phyloP scores from a whole-genome alignment of 1,140 invertebrate genomes.

The Trachymyrmex cornetzi region DNA sequence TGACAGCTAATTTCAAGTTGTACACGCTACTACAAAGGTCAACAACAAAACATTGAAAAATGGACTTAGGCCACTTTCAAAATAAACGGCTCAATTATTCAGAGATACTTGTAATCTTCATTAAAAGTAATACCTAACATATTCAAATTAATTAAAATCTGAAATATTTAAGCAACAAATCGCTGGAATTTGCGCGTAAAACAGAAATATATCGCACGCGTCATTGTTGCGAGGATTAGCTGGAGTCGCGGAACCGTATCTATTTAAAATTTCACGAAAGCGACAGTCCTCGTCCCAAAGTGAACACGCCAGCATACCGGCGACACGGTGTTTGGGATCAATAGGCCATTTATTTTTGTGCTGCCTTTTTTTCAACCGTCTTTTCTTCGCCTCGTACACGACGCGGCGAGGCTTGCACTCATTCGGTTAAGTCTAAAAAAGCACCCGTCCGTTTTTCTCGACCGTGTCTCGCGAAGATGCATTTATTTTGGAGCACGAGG shows the following conservation, averaged over 20 bases:
- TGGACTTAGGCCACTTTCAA: no score
- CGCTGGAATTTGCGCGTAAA: not conserved
- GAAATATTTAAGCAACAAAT: not conserved
- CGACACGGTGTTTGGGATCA: constrained; percentile 63
- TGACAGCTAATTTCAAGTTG: no score
- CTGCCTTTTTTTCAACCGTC: constrained; percentile 54
- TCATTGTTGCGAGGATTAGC: not conserved
- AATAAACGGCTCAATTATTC: no score
- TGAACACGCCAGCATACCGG: constrained; percentile 60
- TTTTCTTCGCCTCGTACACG: constrained; percentile 50
- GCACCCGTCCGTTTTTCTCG: constrained; percentile 57
- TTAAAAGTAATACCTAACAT: no score
- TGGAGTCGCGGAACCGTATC: constrained; percentile 45
- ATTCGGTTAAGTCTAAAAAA: constrained; percentile 58
- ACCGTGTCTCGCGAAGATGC: constrained; percentile 38
- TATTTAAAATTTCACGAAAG: constrained; percentile 66
- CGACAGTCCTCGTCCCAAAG: constrained; percentile 59
- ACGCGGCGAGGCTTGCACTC: constrained; percentile 35
- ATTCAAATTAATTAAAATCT: constrained; percentile 8
- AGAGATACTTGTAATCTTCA: no score
- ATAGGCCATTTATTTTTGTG: constrained; percentile 71
- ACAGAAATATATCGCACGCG: constrained; percentile 31
- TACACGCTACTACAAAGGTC: no score
- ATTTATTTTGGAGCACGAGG: constrained; percentile 55
- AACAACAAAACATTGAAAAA: no score